Evolutionary conservation across 2,888 invertebrate species (phyloP).

Genomic region (Smittia aterrima): DNA sequence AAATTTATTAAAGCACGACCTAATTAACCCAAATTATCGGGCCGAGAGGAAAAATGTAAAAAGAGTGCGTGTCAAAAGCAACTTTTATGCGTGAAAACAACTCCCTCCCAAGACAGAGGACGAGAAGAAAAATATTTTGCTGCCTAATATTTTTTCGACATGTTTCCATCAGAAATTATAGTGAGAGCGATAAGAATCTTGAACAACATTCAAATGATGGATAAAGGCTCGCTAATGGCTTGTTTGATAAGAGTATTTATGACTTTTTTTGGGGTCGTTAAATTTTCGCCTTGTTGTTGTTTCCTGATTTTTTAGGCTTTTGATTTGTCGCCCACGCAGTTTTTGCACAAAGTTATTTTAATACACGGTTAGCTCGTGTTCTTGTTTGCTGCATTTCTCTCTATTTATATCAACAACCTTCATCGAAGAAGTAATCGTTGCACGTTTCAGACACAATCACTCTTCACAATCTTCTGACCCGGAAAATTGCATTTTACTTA

Average conservation of each 20-base stretch:
- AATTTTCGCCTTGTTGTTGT: conserved; percentile 23
- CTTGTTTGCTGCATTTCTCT: not conserved
- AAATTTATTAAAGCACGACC: conserved; percentile 26
- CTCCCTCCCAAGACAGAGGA: not conserved
- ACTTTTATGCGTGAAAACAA: conserved; percentile 5
- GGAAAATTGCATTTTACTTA: not conserved
- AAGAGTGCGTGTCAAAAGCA: conserved; percentile 31
- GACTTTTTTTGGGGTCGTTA: conserved; percentile 25
- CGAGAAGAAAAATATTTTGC: not conserved
- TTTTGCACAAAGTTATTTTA: not conserved
- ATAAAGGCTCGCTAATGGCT: conserved; percentile 38
- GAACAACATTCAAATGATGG: conserved; percentile 34
- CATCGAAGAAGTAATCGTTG: not conserved
- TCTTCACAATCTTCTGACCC: not conserved
- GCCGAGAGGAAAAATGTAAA: not conserved
- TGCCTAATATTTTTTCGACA: conserved; percentile 30
- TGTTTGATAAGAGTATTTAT: conserved; percentile 36
- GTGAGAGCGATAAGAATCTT: conserved; percentile 13
- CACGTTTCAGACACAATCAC: not conserved
- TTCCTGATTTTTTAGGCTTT: conserved; percentile 26
- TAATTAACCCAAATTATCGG: conserved; percentile 35
- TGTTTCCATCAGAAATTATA: conserved; percentile 36
- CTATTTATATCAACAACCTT: not conserved
- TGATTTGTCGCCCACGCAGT: not conserved
- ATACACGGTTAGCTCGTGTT: not conserved